Base-by-base conservation (phyloP, 2,888 invertebrate species). In the Drosophila dives region DNA sequence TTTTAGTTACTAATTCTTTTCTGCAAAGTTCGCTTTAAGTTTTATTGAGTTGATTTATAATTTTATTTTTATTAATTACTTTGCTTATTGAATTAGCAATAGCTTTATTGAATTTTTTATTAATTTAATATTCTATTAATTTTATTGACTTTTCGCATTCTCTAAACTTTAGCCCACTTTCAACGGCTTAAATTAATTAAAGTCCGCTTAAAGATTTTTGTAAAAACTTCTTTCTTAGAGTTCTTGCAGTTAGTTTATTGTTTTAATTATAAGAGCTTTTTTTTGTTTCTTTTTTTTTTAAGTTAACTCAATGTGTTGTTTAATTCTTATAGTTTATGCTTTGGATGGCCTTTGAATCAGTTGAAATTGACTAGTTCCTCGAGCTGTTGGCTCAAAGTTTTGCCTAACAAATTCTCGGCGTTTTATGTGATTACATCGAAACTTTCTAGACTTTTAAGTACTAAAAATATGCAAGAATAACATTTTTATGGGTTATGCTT, bases 361-460 rank as follows among this genome's bases (percentile, higher is more conserved):
- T 49, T 66, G n/a, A 38, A 65, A 32, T 64, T n/a, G 10, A 64
- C 40, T 29, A 34, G 64, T 64, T 64, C 32, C 29, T 49, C 20
- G 20, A 42, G 40, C 29, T 40, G 66, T 45, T 55, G 26, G 33
- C 55, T 23, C 33, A 26, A 55, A 66, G 66, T 67, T 64, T 56
- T 40, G 40, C 11, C 29, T 20, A 53, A 15, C 53, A 29, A 60
- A 53, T 66, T 67, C 67, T 38, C 38, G 55, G 49, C 67, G 55
- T 40, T 23, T 67, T 49, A 12, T 49, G 49, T 68, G n/a, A 42
- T 58, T 42, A 26, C 38, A 54, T 49, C 33, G 50, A 68, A 68
- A 67, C 67, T 67, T 67, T 58, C 40, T 36, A 67, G 67, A 67
- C 67, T 58, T 69, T 42, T 23, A 15, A 38, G 23, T 38, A 56